Evolutionary conservation across 2,797 vertebrate species (phyloP), one percentile per base, ranked within the genome.

Genomic region (Harpagifer antarcticus): DNA sequence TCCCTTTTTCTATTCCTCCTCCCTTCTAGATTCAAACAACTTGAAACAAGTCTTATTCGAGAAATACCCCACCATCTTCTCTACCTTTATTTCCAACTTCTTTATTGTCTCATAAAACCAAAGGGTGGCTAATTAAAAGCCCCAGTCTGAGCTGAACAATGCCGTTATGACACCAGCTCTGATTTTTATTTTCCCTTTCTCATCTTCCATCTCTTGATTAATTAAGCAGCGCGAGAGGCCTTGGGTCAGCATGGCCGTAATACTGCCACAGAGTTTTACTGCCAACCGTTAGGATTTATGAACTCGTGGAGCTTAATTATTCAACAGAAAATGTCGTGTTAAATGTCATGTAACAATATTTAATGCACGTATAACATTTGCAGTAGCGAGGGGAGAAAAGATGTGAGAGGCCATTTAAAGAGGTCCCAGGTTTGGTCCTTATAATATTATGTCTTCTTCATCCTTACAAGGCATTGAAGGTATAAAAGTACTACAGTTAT

Each of bases 341-440:
- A 88, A 91, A 91, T 87, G 83, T 84, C 85, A 89, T 54, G 64
- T 77, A 76, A 82, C 75, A 77, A 52, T 82, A 79, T 86, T 82
- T 74, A 89, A 88, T 45, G 73, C 79, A 67, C 31, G 15, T 85
- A 43, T 56, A 81, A 81, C 63, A 79, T 85, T 82, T 79, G 44
- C 42, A 53, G 76, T 73, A 5, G 70, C 37, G 14, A 15, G 17
- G 31, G 27, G 14, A 37, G 72, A 72, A 64, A 64, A 44, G 55
- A 66, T 5, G 16, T 45, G 17, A 70, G 47, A 63, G 63, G 56
- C 17, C 53, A 10, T 27, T 78, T 0, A 2, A 65, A 59, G 52
- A 71, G 66, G 66, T 81, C 68, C 12, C 9, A 8, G 63, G 61
- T 82, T 82, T 9, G 40, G 72, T 75, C 17, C n/a, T 54, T 3